phyloP scores from a whole-genome alignment of 37 sponge, comb jelly and placozoan species.

The Crambe crambe region DNA sequence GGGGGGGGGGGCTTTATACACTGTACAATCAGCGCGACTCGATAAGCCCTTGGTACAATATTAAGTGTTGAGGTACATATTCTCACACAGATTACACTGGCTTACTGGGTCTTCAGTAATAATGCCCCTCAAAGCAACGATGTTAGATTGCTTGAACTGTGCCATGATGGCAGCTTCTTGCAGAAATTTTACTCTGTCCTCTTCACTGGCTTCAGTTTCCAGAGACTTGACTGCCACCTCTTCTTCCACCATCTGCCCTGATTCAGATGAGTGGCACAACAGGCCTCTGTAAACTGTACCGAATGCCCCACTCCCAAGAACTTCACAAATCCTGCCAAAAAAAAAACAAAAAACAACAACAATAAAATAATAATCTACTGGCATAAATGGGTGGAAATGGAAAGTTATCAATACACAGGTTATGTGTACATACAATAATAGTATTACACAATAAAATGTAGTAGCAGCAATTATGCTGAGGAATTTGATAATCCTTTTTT shows the following conservation, averaged over 20 bases:
- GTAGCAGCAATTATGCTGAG: too few species aligned
- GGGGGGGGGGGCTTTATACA: too few species aligned
- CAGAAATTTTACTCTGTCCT: slow-evolving; percentile 38
- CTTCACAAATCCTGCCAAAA: neutral
- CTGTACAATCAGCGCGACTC: too few species aligned
- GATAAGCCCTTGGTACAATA: too few species aligned
- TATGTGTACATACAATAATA: too few species aligned
- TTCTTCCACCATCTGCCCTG: neutral
- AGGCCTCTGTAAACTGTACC: slow-evolving; percentile 24
- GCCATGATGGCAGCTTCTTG: slow-evolving; percentile 59
- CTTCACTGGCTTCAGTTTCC: slow-evolving; percentile 8
- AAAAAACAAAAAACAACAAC: too few species aligned
- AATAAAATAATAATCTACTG: neutral
- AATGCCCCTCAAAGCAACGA: slow-evolving; percentile 13
- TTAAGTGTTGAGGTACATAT: too few species aligned
- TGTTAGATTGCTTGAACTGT: slow-evolving; percentile 40
- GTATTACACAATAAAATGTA: too few species aligned
- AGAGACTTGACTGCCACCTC: slow-evolving; percentile 53
- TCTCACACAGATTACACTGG: too few species aligned
- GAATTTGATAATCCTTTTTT: too few species aligned
- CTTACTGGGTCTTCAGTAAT: slow-evolving; percentile 5
- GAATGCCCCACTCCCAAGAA: slow-evolving; percentile 32
- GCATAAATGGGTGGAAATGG: neutral
- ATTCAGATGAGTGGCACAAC: neutral
- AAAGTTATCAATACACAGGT: neutral